Base-by-base conservation (phyloP, 2,113 vertebrate genomes). In the Pterophyllum scalare region DNA sequence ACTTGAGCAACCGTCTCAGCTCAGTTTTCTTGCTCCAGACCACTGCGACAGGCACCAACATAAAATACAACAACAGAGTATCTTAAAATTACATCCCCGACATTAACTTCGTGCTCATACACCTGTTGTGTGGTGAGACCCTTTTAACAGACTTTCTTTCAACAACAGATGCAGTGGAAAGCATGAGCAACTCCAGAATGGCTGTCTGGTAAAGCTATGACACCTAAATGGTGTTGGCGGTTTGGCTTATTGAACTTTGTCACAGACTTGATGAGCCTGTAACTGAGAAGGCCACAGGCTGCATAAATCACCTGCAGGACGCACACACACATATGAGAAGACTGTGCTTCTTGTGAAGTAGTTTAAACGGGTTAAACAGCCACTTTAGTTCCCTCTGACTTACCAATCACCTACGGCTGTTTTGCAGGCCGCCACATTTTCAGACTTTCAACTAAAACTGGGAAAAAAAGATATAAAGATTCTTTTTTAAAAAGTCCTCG, bases 231-330 rank as follows among this genome's bases (percentile, higher is more conserved):
- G 81, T 81, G 75, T 70, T 81, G 56, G 65, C 75, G 76, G 65
- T 83, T 61, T 85, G 85, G 79, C 80, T 86, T 82, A 57, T 82
- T 89, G 76, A 88, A 89, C 86, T 86, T 81, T 40, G 77, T 83
- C 81, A 14, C 59, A 22, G 46, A 61, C 61, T 74, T 80, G 81
- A 85, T 83, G 79, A 84, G 83, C 79, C 67, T 54, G 61, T 64
- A 87, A 82, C 81, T 26, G 17, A 24, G 79, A 38, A 40, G 75
- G 84, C 85, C 87, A 57, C 56, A 14, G 81, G 67, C 83, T 79
- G 67, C 19, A 88, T 77, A 82, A 59, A 81, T 81, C 59, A 91
- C 61, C 64, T 54, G 54, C 19, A 85, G 77, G 64, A 59, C 65
- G 13, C 58, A 65, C 22, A 20, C 38, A 38, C 46, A 24, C 10